Evolutionary conservation across 1,140 invertebrate genomes (phyloP).

Genomic region (Pentalonia nigronervosa): DNA sequence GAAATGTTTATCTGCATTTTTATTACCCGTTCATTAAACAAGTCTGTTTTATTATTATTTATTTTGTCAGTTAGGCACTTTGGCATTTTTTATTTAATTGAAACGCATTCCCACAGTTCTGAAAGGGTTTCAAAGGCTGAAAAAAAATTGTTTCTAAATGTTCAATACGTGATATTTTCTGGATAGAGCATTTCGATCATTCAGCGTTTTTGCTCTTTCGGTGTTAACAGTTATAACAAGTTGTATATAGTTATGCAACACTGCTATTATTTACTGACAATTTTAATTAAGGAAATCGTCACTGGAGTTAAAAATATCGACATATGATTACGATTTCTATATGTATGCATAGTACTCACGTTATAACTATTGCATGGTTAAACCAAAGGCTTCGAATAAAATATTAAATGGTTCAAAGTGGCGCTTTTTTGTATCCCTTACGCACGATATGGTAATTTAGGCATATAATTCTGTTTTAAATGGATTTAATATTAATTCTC

Average conservation of each 20-base stretch:
- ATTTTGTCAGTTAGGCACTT: not conserved
- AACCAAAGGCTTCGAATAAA: not conserved
- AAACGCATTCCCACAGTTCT: not conserved
- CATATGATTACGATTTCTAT: not conserved
- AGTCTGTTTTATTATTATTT: not conserved
- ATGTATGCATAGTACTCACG: too few species aligned
- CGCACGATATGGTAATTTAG: not conserved
- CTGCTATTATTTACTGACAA: not conserved
- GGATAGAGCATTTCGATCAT: not conserved
- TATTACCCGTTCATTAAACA: not conserved
- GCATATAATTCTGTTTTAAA: not conserved
- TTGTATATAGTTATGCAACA: not conserved
- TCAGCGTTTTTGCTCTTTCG: not conserved
- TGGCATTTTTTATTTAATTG: slow-evolving; percentile 5
- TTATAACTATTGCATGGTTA: not conserved
- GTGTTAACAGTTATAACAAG: not conserved
- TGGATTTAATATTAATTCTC: not conserved
- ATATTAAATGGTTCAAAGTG: not conserved
- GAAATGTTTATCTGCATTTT: not conserved
- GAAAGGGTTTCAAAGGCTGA: not conserved
- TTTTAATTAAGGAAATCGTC: not conserved
- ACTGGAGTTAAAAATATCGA: not conserved
- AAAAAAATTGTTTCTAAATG: not conserved
- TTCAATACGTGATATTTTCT: not conserved
- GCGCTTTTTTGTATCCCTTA: too few species aligned